Evolutionary conservation across 1,140 invertebrate genomes (phyloP).

Genomic region (Vanessa tameamea): DNA sequence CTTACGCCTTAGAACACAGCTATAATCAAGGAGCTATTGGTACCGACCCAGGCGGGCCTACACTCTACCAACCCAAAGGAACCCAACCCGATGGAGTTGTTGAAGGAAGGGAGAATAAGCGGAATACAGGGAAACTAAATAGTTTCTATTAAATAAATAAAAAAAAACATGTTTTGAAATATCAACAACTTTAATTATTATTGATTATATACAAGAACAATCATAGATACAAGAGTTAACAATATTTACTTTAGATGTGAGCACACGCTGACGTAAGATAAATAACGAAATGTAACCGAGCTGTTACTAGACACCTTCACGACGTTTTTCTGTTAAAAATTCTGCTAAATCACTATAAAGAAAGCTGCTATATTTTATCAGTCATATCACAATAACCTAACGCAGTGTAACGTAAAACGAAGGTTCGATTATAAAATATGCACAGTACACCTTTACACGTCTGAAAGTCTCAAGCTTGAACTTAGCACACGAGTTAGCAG

Average conservation of each 20-base stretch:
- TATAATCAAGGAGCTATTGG: no score
- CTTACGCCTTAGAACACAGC: no score
- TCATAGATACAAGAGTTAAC: slow-evolving; percentile 62
- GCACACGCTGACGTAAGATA: slow-evolving; percentile 28
- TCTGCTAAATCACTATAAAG: slow-evolving; percentile 7
- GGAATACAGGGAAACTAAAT: neutral
- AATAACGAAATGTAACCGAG: neutral
- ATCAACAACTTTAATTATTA: slow-evolving; percentile 78
- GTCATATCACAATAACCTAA: slow-evolving; percentile 29
- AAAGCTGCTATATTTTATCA: slow-evolving; percentile 27
- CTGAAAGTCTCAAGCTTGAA: neutral
- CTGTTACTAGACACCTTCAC: neutral
- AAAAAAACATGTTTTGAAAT: slow-evolving; percentile 58
- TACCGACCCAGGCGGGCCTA: no score
- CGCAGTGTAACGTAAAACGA: neutral
- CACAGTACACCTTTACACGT: neutral
- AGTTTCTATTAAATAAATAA: neutral
- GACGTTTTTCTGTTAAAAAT: neutral
- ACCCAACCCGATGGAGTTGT: no score
- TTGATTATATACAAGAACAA: slow-evolving; percentile 77
- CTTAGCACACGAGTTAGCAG: neutral
- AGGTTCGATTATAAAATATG: neutral
- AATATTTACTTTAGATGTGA: slow-evolving; percentile 33
- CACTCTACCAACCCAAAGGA: no score
- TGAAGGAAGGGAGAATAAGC: no score